Evolutionary conservation across 2,888 invertebrate genomes (phyloP), one percentile per base, ranked within the genome.

Genomic region (Cinara cedri): DNA sequence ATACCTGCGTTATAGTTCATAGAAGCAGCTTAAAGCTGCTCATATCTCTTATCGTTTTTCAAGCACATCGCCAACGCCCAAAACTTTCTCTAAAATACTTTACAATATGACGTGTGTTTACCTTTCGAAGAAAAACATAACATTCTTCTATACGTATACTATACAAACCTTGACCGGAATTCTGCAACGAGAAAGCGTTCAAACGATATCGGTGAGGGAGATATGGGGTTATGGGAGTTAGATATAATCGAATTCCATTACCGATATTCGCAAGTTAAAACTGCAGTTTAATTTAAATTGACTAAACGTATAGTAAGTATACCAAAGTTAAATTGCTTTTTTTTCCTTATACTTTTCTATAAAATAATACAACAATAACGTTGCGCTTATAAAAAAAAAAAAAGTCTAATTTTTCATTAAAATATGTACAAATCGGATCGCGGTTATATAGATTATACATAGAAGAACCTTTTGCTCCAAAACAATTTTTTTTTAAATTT

Each of bases 11-110:
- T n/a, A 34, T 11, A 16, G 75, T 66, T 55, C 26, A 9, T 13
- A 14, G 9, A 44, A 66, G n/a, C 55, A 46, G 24, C 55, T 76
- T 76, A 55, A 55, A n/a, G n/a, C n/a, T n/a, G 44, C 44, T 46
- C 66, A 66, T 46, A 51, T 76, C 44, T 66, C 55, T 66, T 76
- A 76, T 76, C 75, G 55, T 76, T 76, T 66, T 66, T 76, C 55
- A 42, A 66, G 66, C 26, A 55, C 66, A 46, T n/a, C 26, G 42
- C 51, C 63, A 63, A n/a, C n/a, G n/a, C 54, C 65, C 26, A 66
- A n/a, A 76, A 66, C 44, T 54, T 76, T 44, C 19, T n/a, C 55
- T 16, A 44, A 26, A 66, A 66, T 55, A 55, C 55, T 26, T 66
- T 66, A 55, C 3, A 34, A 34, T 34, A 34, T 6, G 3, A 34